These are phyloP conservation scores for Philotrypesis tridentata DNA, from an alignment of 1,140 invertebrate species.

Conservation along the genomic window DNA sequence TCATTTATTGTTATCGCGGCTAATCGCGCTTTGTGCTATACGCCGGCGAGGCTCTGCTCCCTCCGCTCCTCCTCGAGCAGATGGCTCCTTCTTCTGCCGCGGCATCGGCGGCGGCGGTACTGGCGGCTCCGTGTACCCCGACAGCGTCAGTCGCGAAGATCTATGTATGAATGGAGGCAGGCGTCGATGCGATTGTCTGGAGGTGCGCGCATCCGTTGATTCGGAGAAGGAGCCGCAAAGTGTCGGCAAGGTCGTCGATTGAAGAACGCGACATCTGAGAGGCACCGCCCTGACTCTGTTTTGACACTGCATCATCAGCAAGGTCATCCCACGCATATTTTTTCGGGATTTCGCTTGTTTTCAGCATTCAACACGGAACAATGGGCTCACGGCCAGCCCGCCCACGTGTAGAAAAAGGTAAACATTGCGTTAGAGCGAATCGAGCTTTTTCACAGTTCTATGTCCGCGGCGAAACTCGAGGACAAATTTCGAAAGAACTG, in stretches of 20 bases:
- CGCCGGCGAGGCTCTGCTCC: not conserved
- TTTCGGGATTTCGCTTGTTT: not conserved
- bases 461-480: not conserved
- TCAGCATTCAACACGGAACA: not conserved
- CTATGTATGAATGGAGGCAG: not conserved
- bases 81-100: too few species aligned
- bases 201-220: not conserved
- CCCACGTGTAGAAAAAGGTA: not conserved
- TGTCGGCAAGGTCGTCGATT: too few species aligned
- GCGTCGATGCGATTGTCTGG: too few species aligned
- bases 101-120: too few species aligned
- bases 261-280: not conserved
- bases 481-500: not conserved
- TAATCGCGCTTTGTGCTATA: not conserved
- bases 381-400: too few species aligned
- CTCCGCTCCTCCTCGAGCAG: not conserved
- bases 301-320: conserved; percentile 18
- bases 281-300: not conserved
- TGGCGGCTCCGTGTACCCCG: too few species aligned
- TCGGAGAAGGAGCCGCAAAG: not conserved
- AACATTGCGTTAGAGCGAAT: not conserved
- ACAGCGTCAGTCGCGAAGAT: not conserved
- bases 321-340: not conserved
- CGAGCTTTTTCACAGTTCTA: too few species aligned
- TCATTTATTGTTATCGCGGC: conserved; percentile 32